phyloP scores from a whole-genome alignment of 1,140 invertebrate species.

The Bombus turneri region DNA sequence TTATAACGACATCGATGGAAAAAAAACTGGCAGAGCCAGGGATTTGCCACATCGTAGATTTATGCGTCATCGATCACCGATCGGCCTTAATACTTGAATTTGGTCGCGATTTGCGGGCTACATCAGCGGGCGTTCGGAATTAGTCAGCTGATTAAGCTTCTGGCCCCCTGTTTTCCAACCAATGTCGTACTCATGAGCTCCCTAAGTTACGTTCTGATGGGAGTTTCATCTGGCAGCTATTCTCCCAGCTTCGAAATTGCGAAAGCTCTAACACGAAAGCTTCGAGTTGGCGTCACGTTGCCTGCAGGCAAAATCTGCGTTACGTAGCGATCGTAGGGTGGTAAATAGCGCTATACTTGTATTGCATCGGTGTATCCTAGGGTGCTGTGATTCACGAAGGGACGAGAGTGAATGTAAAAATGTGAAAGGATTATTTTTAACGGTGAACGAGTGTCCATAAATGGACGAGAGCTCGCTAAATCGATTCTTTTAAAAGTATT shows the following conservation, averaged over 20 bases:
- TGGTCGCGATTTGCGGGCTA: constrained; percentile 16
- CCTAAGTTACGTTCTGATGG: constrained; percentile 61
- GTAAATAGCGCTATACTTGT: constrained; percentile 45
- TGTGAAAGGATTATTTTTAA: constrained; percentile 54
- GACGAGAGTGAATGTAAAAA: neutral
- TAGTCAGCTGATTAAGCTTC: constrained; percentile 71
- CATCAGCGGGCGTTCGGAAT: constrained; percentile 54
- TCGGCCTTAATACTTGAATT: constrained; percentile 39
- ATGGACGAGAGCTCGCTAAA: constrained; percentile 32
- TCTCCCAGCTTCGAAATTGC: constrained; percentile 56
- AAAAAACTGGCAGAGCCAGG: neutral
- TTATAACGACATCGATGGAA: neutral
- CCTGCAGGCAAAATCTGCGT: constrained; percentile 48
- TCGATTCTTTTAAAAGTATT: constrained; percentile 32
- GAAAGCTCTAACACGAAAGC: constrained; percentile 59
- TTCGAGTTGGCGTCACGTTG: constrained; percentile 28
- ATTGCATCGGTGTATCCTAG: neutral
- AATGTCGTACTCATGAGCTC: constrained; percentile 19
- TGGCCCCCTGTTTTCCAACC: constrained; percentile 1
- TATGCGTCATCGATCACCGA: constrained; percentile 57
- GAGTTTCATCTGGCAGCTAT: constrained; percentile 64
- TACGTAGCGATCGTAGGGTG: constrained; percentile 9
- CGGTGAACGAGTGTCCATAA: constrained; percentile 46
- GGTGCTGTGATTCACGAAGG: neutral
- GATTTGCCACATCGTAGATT: constrained; percentile 26